Evolutionary conservation across 2,888 invertebrate species (phyloP).

Genomic region (Alitta virens): DNA sequence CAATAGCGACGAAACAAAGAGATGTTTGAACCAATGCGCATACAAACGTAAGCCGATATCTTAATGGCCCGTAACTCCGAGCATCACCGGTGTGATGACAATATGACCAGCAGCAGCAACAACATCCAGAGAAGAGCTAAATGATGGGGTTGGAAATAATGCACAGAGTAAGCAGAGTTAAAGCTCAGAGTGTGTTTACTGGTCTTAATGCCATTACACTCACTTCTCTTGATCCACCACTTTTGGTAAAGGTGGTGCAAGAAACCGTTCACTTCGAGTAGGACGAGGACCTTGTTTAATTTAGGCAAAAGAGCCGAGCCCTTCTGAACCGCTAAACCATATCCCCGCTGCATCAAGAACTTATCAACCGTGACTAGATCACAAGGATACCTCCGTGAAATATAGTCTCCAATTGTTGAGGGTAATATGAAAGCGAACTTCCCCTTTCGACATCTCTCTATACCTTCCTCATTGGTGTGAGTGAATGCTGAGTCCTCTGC

Average conservation of each 20-base stretch:
- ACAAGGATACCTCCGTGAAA: slow-evolving; percentile 24
- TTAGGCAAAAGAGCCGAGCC: slow-evolving; percentile 22
- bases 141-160: too few relatives aligned
- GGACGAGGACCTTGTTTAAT: slow-evolving; percentile 20
- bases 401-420: slow-evolving; percentile 28
- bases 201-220: slow-evolving; percentile 25
- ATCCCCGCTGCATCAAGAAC: slow-evolving; percentile 24
- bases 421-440: slow-evolving; percentile 30
- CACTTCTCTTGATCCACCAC: slow-evolving; percentile 21
- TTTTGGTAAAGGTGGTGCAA: slow-evolving; percentile 22
- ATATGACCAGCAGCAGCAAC: too few relatives aligned
- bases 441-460: slow-evolving; percentile 16
- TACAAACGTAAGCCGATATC: too few relatives aligned
- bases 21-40: too few relatives aligned
- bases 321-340: slow-evolving; percentile 27
- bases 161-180: neutral
- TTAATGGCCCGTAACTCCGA: too few relatives aligned
- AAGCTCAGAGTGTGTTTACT: slow-evolving; percentile 23
- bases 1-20: too few relatives aligned
- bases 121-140: too few relatives aligned
- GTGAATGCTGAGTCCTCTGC: slow-evolving; percentile 22
- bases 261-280: slow-evolving; percentile 21
- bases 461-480: slow-evolving; percentile 29
- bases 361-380: slow-evolving; percentile 25
- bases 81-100: too few relatives aligned